These are phyloP conservation scores for Macaria liturata DNA, from an alignment of 2,888 invertebrate genomes.

Conservation along the genomic window DNA sequence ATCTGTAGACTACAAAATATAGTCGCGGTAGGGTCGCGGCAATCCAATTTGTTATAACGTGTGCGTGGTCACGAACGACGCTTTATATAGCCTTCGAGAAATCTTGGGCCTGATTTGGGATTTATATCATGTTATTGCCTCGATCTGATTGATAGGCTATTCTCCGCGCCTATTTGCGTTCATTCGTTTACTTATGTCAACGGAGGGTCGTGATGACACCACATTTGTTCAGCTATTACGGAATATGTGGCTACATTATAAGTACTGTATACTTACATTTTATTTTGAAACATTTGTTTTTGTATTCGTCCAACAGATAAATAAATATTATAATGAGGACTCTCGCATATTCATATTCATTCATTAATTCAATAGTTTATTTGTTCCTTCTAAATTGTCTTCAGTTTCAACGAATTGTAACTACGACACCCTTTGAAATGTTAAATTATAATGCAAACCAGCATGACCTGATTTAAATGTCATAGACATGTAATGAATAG, in stretches of 20 bases:
- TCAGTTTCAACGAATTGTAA: too few species aligned
- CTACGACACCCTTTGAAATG: too few species aligned
- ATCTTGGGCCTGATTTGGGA: slow-evolving; percentile 40
- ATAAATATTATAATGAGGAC: too few species aligned
- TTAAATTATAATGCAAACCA: too few species aligned
- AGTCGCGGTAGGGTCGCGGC: slow-evolving; percentile 33
- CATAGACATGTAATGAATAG: too few species aligned
- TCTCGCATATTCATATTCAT: too few species aligned
- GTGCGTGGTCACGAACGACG: slow-evolving; percentile 41
- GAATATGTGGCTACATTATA: slow-evolving; percentile 8
- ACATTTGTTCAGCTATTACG: slow-evolving; percentile 28
- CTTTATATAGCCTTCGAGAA: slow-evolving; percentile 30
- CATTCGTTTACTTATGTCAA: slow-evolving; percentile 36
- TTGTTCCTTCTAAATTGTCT: too few species aligned
- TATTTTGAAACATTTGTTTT: too few species aligned
- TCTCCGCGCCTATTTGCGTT: slow-evolving; percentile 38
- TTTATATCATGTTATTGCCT: slow-evolving; percentile 43
- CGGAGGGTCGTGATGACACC: slow-evolving; percentile 28
- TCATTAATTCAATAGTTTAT: too few species aligned
- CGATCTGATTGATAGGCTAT: slow-evolving; percentile 51
- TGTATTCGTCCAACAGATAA: too few species aligned
- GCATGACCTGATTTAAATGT: too few species aligned
- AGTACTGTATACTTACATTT: too few species aligned
- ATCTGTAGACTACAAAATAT: slow-evolving; percentile 30
- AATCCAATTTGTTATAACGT: slow-evolving; percentile 54